These are phyloP conservation scores for Sylvilagus floridanus DNA, from an alignment of 2,797 vertebrate genomes.

Conservation along the genomic window DNA sequence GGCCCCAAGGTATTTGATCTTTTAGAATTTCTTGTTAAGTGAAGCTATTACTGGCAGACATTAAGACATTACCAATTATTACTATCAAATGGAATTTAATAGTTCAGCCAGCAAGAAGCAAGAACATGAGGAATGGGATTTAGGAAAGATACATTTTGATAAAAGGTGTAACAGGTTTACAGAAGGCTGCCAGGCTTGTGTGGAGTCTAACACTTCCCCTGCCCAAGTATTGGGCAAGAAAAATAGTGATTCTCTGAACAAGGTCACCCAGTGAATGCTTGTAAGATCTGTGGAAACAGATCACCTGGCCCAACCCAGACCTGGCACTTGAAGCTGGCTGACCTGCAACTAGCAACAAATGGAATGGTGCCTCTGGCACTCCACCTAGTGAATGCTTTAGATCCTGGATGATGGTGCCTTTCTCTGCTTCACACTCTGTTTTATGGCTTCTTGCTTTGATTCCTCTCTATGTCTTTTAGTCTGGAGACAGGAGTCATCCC, in stretches of 20 bases:
- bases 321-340: neutral
- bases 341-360: neutral
- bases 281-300: neutral
- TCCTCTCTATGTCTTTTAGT: neutral
- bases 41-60: neutral
- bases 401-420: neutral
- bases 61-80: neutral
- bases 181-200: neutral
- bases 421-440: neutral
- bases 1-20: neutral
- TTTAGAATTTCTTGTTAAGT: neutral
- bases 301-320: neutral
- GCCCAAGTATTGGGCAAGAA: neutral
- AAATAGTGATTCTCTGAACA: neutral
- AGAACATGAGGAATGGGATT: neutral
- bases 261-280: neutral
- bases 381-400: neutral
- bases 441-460: neutral
- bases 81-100: conserved; percentile 2
- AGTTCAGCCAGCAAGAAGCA: neutral
- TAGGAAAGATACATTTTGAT: neutral
- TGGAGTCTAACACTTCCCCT: neutral
- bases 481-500: neutral
- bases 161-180: neutral
- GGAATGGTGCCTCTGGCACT: neutral